Evolutionary conservation across 2,797 vertebrate genomes (phyloP).

Genomic region (Halcyon leucocephala): DNA sequence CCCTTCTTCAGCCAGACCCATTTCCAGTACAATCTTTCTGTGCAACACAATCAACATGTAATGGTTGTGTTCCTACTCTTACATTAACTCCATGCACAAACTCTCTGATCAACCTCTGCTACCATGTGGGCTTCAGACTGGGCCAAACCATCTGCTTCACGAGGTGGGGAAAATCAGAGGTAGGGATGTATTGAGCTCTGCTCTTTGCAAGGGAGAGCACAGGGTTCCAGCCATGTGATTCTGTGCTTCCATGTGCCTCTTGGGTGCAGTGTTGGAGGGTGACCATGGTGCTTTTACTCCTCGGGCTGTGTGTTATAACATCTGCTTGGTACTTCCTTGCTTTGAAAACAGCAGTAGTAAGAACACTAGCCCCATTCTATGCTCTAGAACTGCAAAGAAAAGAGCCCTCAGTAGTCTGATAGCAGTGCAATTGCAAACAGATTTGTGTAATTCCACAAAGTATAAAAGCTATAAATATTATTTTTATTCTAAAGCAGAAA

Average conservation of each 20-base stretch:
- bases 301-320: background rate
- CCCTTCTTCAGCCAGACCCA: background rate
- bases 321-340: background rate
- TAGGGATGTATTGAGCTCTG: background rate
- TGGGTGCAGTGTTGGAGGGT: background rate
- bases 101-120: background rate
- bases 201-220: background rate
- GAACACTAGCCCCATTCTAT: background rate
- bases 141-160: background rate
- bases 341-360: background rate
- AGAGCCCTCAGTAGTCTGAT: background rate
- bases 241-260: background rate
- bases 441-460: background rate
- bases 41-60: background rate
- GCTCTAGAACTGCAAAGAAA: background rate
- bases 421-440: background rate
- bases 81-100: background rate
- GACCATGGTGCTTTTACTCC: background rate
- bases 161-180: background rate
- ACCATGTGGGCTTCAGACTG: rapidly evolving
- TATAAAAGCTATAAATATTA: background rate
- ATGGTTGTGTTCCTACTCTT: background rate
- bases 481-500: background rate
- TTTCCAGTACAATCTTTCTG: background rate
- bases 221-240: background rate